Evolutionary conservation across 1,140 invertebrate species (phyloP), one percentile per base, ranked within the genome.

Genomic region (Aphelinus certus): DNA sequence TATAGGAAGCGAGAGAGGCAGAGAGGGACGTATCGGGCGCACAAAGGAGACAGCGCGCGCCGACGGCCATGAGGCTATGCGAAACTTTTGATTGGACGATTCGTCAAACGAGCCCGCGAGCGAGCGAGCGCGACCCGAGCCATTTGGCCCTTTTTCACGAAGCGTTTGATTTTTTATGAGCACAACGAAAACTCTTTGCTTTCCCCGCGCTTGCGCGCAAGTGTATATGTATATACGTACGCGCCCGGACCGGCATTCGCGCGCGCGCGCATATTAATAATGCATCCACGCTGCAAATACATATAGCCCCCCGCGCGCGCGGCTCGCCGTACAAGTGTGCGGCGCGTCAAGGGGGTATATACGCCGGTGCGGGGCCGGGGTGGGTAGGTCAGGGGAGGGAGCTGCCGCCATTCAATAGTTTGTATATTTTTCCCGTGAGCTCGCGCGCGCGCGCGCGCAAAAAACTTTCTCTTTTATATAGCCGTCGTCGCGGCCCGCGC

Each of bases 71-170:
- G 73, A 71, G 65, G 73, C 71, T 68, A 76, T 77, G 78, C 67
- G 78, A 80, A 80, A 81, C 75, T 81, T 84, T 83, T 82, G 83
- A 84, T 83, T 83, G 82, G 78, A 51, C 79, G 76, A 80, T 80
- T 83, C 80, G 82, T 84, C 78, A 84, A 84, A 81, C 79, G 81
- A 72, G 67, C 72, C 7, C 65, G 55, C 48, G 45, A 84, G 81
- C 79, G 81, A 72, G 67, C 72, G 26, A 70, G 55, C 48, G 45
- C 55, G 26, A 26, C 26, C 26, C 26, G 26, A 26, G 26, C 26
- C 26, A 26, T 26, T 76, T 58, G 62, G 65, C 64, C 75, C 71
- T 78, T 76, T 72, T 76, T 61, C 60, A 56, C 77, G 60, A 72
- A 76, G 65, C 76, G 70, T 78, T 76, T 76, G 62, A 71, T 74